Conservation (phyloP, 2,888 invertebrate genomes). For the Ernsta delagoae region DNA sequence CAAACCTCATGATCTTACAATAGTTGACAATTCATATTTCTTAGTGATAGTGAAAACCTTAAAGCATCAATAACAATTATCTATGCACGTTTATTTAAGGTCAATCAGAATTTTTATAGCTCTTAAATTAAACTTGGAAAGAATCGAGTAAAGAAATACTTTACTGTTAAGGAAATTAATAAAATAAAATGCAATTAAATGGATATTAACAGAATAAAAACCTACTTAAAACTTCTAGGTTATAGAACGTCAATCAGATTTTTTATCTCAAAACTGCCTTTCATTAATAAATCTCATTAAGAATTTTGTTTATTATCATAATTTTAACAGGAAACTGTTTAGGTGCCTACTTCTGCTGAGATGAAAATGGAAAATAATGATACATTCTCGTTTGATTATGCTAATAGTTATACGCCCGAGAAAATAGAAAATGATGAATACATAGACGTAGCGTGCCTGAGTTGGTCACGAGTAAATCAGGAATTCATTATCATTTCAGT, state of each 20-base stretch:
- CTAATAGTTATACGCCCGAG: conserved; percentile 23
- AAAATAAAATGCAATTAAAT: too few relatives aligned
- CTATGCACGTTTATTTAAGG: background rate
- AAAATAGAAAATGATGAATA: conserved; percentile 33
- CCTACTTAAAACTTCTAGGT: too few relatives aligned
- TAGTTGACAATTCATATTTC: too few relatives aligned
- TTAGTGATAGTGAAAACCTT: background rate
- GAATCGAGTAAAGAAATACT: background rate
- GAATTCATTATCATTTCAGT: conserved; percentile 23
- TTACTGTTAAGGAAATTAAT: background rate
- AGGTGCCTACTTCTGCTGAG: conserved; percentile 8
- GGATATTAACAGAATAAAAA: too few relatives aligned
- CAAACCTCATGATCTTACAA: too few relatives aligned
- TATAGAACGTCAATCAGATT: too few relatives aligned
- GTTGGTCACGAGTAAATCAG: conserved; percentile 11
- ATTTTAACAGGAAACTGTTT: background rate
- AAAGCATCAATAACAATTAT: background rate
- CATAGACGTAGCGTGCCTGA: conserved; percentile 21
- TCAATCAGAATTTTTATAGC: background rate
- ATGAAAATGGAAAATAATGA: conserved; percentile 14
- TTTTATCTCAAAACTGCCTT: too few relatives aligned
- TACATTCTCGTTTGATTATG: conserved; percentile 18
- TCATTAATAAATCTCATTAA: too few relatives aligned
- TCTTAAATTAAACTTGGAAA: background rate
- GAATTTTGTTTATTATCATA: background rate